Evolutionary conservation across 1,140 invertebrate species (phyloP).

Genomic region (Hirudo medicinalis): DNA sequence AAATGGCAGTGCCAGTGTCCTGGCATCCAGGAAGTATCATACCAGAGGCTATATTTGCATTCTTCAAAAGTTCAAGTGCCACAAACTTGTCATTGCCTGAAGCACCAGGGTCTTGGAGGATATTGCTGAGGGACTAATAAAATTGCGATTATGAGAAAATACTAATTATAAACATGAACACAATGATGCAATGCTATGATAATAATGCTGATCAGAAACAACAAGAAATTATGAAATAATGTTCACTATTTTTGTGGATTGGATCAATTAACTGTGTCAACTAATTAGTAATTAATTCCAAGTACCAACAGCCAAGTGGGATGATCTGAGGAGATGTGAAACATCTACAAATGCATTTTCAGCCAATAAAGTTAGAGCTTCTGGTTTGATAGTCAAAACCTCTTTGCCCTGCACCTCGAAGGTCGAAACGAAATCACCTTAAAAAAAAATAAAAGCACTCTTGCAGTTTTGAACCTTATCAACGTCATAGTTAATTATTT

Average conservation of each 20-base stretch:
- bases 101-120: conserved; percentile 39
- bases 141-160: not conserved
- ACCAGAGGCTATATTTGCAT: conserved; percentile 40
- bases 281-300: not conserved
- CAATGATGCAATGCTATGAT: not conserved
- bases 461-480: not conserved
- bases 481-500: not conserved
- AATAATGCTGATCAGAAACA: not conserved
- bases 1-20: conserved; percentile 42
- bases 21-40: conserved; percentile 43
- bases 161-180: not conserved
- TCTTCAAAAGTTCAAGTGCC: conserved; percentile 42
- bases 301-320: conserved; percentile 35
- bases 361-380: conserved; percentile 37
- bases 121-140: conserved; percentile 38
- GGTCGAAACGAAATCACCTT: conserved; percentile 40
- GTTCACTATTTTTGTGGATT: too few relatives aligned
- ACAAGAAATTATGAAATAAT: too few relatives aligned
- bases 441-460: conserved; percentile 21
- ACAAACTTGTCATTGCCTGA: conserved; percentile 43
- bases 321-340: conserved; percentile 38
- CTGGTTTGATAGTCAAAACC: conserved; percentile 33
- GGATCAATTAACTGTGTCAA: too few relatives aligned
- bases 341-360: conserved; percentile 40
- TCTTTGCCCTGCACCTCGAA: conserved; percentile 36